Percentiles rank a stretch among this genome's conserved stretches.
Conservation (phyloP, 2,113 vertebrate species). For the Emydura subglobosa region DNA sequence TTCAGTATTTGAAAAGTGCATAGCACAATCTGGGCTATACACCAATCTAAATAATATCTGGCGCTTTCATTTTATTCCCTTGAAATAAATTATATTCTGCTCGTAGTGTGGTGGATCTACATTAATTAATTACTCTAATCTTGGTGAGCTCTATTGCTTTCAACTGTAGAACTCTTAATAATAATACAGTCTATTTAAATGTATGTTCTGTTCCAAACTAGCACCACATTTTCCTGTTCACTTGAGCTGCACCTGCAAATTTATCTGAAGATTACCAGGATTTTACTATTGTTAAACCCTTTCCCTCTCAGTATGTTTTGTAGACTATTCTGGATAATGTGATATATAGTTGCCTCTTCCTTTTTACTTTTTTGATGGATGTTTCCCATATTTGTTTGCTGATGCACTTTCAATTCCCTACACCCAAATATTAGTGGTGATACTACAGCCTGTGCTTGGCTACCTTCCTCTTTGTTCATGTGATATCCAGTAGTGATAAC, state of each 20-base stretch:
- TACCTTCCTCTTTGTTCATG: neutral
- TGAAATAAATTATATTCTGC: neutral
- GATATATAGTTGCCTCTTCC: accelerated
- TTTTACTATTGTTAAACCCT: neutral
- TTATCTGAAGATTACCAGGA: neutral
- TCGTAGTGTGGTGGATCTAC: neutral
- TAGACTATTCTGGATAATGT: accelerated
- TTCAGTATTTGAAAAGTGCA: neutral
- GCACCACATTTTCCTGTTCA: neutral
- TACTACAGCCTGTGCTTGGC: neutral
- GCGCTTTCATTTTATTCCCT: neutral
- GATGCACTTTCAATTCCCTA: neutral
- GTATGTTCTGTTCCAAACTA: neutral
- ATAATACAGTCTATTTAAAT: neutral
- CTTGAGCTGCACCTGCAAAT: neutral
- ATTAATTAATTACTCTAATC: neutral
- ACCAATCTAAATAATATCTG: neutral
- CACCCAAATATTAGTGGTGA: neutral
- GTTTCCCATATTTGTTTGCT: neutral
- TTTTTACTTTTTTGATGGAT: accelerated
- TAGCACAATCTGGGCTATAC: neutral
- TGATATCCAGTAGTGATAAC: neutral
- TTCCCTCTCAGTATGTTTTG: too few relatives aligned
- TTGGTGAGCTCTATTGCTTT: neutral
- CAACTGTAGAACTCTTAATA: neutral